Conservation (phyloP, 2,797 vertebrate species). For the Catamblyrhynchus diadema region DNA sequence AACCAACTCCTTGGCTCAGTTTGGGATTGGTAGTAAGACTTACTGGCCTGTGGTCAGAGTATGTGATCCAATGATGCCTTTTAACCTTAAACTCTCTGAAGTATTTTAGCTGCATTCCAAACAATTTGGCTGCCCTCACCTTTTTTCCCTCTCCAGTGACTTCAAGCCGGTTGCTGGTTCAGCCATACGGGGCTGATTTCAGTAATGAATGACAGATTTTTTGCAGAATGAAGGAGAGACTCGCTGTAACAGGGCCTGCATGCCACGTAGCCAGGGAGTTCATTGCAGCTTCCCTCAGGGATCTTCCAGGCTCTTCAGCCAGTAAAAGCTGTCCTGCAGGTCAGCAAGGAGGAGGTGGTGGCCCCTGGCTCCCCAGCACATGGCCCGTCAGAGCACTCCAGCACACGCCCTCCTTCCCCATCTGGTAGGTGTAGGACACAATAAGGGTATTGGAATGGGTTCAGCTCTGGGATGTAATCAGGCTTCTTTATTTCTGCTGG, state of each 20-base stretch:
- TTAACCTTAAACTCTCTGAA: not conserved
- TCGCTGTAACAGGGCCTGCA: not conserved
- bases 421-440: rapidly evolving
- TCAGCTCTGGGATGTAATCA: not conserved
- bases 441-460: not conserved
- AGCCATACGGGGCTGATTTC: not conserved
- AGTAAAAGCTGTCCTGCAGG: not conserved
- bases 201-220: not conserved
- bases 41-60: not conserved
- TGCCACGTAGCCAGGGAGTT: rapidly evolving
- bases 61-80: not conserved
- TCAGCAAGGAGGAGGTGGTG: not conserved
- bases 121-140: not conserved
- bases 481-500: not conserved
- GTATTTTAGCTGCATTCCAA: not conserved
- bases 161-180: not conserved
- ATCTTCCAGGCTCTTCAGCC: not conserved
- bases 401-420: rapidly evolving
- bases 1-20: not conserved
- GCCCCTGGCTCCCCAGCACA: rapidly evolving
- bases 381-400: rapidly evolving
- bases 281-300: not conserved
- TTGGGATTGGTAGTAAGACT: not conserved
- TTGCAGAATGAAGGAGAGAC: not conserved
- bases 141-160: not conserved